phyloP scores from a whole-genome alignment of 2,113 vertebrate species.

The Mus pahari region DNA sequence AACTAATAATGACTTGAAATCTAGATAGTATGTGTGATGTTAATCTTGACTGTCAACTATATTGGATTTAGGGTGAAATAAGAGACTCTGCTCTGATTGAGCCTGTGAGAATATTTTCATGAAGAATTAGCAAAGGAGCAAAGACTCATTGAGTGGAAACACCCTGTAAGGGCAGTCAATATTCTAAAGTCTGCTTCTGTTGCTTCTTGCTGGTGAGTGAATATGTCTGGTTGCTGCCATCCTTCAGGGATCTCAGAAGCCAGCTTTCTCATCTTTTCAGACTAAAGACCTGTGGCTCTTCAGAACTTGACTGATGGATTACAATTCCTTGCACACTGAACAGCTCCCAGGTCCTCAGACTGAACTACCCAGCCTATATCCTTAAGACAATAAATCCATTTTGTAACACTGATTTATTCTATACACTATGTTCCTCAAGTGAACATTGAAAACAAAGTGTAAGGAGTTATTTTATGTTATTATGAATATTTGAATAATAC shows the following conservation, averaged over 20 bases:
- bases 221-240: neutral
- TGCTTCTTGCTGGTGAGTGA: neutral
- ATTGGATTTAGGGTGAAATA: neutral
- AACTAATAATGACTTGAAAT: neutral
- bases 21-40: no score
- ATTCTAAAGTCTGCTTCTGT: neutral
- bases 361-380: neutral
- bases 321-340: neutral
- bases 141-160: neutral
- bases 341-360: neutral
- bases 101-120: neutral
- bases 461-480: neutral
- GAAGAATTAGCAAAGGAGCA: neutral
- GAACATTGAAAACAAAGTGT: neutral
- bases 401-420: neutral
- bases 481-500: neutral
- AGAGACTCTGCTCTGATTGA: neutral
- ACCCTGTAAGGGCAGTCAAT: neutral
- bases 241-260: neutral
- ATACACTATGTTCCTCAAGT: neutral
- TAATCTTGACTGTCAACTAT: neutral
- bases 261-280: neutral
- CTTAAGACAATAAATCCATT: neutral
- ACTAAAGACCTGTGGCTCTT: neutral
- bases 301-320: no score